A percentile compares a stretch with the other conserved stretches of the same genome.
Conservation (phyloP, 2,113 vertebrate species). For the Pteruthius melanotis region DNA sequence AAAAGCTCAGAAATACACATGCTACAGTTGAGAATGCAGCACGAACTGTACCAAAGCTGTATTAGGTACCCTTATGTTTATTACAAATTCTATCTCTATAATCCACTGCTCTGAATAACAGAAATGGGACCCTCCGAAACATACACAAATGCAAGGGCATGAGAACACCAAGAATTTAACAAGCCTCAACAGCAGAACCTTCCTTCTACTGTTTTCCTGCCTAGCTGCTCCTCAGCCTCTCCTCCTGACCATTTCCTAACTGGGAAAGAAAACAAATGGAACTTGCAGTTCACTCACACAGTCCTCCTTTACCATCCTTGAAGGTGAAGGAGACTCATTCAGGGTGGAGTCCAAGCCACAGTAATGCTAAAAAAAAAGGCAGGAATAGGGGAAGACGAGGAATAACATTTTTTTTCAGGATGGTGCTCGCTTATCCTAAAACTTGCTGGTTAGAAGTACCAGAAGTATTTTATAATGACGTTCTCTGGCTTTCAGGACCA, state of each 20-base stretch:
- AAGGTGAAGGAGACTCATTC: neutral
- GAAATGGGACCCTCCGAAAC: neutral
- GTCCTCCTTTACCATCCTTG: neutral
- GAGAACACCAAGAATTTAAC: neutral
- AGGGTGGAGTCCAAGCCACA: neutral
- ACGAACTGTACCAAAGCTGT: neutral
- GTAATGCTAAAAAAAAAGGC: neutral
- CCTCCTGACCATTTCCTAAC: neutral
- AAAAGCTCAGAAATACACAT: neutral
- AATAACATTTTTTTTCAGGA: neutral
- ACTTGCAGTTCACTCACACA: neutral
- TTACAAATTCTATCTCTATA: neutral
- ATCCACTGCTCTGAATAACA: neutral
- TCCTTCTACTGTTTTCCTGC: neutral
- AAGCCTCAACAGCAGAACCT: neutral
- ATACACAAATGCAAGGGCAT: neutral
- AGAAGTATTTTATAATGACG: neutral
- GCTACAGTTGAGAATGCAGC: neutral
- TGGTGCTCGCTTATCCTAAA: neutral
- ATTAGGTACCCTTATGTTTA: neutral
- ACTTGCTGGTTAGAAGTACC: neutral
- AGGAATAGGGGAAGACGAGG: neutral
- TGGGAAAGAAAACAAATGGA: neutral
- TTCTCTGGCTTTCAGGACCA: neutral
- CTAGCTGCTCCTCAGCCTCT: neutral